Evolutionary conservation across 2,113 vertebrate genomes (phyloP).

Genomic region (Philantomba maxwellii): DNA sequence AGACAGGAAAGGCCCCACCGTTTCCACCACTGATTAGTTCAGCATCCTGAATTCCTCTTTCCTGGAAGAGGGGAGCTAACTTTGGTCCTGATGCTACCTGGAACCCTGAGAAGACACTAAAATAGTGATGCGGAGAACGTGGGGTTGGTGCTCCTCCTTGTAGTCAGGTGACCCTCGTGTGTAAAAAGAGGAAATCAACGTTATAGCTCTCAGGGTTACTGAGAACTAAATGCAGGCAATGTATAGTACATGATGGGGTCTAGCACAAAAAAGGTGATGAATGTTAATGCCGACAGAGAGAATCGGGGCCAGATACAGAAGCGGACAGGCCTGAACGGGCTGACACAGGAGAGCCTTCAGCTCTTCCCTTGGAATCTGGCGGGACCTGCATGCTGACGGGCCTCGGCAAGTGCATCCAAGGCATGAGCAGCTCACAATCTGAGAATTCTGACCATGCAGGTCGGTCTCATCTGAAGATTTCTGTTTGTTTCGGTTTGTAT

Average conservation of each 20-base stretch:
- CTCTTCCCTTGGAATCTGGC: too few species aligned
- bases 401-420: neutral
- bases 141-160: neutral
- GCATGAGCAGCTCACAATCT: neutral
- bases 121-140: fast-evolving
- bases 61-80: neutral
- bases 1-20: neutral
- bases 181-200: neutral
- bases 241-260: fast-evolving
- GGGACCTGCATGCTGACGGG: neutral
- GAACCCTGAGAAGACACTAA: neutral
- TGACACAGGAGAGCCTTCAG: neutral
- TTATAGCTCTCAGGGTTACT: neutral
- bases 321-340: neutral
- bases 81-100: neutral
- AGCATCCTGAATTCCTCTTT: neutral
- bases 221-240: neutral
- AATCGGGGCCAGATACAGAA: neutral
- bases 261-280: neutral
- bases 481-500: neutral
- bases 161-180: neutral
- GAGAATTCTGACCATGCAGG: neutral
- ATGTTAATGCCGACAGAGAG: neutral
- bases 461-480: neutral
- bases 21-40: neutral